Conservation (phyloP, 2,113 vertebrate species). For the Psettodes erumei region DNA sequence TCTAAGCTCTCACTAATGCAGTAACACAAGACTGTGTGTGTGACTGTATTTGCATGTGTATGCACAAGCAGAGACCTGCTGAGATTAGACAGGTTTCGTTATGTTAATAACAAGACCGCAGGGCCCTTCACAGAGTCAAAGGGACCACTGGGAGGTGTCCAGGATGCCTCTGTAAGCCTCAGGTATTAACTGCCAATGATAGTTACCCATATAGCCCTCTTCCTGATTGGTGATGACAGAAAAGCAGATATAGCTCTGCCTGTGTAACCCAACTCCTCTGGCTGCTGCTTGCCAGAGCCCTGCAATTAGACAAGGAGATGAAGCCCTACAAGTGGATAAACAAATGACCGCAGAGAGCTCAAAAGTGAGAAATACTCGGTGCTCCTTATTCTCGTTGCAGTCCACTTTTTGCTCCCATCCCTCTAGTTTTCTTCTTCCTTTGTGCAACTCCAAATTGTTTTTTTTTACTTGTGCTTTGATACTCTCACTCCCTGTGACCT, state of each 20-base stretch:
- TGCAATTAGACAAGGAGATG: constrained; percentile 66
- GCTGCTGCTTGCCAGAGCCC: constrained; percentile 51
- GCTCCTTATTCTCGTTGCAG: constrained; percentile 1
- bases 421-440: background rate
- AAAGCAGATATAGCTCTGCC: constrained; percentile 72
- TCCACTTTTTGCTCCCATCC: background rate
- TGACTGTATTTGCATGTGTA: constrained; percentile 37
- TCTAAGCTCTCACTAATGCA: constrained; percentile 36
- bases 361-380: constrained; percentile 2
- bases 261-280: constrained; percentile 67
- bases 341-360: constrained; percentile 22
- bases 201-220: constrained; percentile 70
- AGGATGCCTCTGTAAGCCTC: constrained; percentile 61
- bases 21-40: constrained; percentile 23
- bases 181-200: constrained; percentile 71
- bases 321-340: constrained; percentile 31
- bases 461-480: constrained; percentile 8
- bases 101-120: constrained; percentile 48
- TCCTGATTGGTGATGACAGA: constrained; percentile 80
- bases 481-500: constrained; percentile 52
- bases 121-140: constrained; percentile 37
- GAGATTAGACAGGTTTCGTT: constrained; percentile 47
- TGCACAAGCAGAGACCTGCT: constrained; percentile 27
- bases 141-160: constrained; percentile 55
- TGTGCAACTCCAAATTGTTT: background rate